phyloP scores from a whole-genome alignment of 2,888 invertebrate genomes.

The Drosophila kambysellisi region DNA sequence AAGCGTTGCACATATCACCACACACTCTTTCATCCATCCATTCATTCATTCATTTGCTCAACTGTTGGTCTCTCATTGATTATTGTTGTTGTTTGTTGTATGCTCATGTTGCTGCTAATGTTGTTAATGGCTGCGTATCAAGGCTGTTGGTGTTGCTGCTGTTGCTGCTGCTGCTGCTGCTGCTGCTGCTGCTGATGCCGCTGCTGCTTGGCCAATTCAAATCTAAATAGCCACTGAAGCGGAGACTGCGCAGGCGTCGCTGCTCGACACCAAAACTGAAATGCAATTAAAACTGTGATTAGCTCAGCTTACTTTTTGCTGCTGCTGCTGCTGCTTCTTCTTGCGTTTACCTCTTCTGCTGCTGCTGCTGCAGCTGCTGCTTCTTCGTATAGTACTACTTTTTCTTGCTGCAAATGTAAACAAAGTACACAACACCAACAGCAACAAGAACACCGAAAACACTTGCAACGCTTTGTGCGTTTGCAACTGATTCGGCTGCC shows the following conservation, averaged over 20 bases:
- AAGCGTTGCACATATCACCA: constrained; percentile 7
- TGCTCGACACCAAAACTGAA: constrained; percentile 64
- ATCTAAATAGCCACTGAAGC: constrained; percentile 59
- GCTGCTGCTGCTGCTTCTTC: constrained; percentile 5
- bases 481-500: constrained; percentile 55
- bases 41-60: constrained; percentile 33
- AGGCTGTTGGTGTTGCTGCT: constrained; percentile 38
- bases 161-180: neutral
- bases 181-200: neutral
- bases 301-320: constrained; percentile 37
- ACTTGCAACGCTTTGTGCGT: constrained; percentile 55
- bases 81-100: constrained; percentile 20
- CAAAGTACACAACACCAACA: constrained; percentile 39
- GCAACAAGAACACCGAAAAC: constrained; percentile 29
- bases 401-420: constrained; percentile 40
- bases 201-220: constrained; percentile 47
- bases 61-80: constrained; percentile 24
- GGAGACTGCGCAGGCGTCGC: constrained; percentile 57
- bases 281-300: constrained; percentile 63
- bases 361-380: neutral
- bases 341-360: constrained; percentile 1
- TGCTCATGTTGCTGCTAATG: constrained; percentile 43
- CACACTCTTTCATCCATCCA: constrained; percentile 14
- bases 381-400: constrained; percentile 19
- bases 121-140: constrained; percentile 64